Percentiles rank a stretch among this genome's conserved stretches.
Conservation (phyloP, 2,113 vertebrate genomes). For the Glareola pratincola region DNA sequence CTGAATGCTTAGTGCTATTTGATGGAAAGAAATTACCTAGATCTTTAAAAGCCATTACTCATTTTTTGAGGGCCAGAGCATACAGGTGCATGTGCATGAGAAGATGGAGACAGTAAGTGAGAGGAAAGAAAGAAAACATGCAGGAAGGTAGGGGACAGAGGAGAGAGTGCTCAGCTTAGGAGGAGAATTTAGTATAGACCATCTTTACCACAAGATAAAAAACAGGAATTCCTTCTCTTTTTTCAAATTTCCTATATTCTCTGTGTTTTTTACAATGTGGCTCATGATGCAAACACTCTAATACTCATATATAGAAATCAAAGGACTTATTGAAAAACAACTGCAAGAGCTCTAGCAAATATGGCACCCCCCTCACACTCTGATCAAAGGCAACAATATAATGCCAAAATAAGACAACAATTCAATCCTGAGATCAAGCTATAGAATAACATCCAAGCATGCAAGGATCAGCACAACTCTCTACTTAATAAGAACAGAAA, state of each 20-base stretch:
- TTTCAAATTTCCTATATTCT: neutral
- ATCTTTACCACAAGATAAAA: neutral
- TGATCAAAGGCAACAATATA: slow-evolving; percentile 26
- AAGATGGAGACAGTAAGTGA: neutral
- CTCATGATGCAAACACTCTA: neutral
- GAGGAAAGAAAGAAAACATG: neutral
- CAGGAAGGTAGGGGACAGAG: neutral
- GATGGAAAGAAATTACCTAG: neutral
- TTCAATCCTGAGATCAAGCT: neutral
- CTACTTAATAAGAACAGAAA: neutral
- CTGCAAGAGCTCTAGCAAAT: neutral
- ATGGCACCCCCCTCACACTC: neutral
- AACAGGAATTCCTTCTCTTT: neutral
- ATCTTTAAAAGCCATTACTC: neutral
- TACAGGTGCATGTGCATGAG: neutral
- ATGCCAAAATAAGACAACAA: slow-evolving; percentile 4
- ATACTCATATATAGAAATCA: neutral
- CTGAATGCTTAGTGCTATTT: neutral
- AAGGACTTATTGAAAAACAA: neutral
- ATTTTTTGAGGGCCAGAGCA: neutral
- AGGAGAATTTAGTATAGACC: neutral
- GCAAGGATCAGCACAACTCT: neutral
- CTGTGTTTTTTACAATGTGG: neutral
- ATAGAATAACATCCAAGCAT: neutral
- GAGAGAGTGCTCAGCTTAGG: neutral